These are phyloP conservation scores for Colistium nudipinnis DNA, from an alignment of 2,113 vertebrate species.

Conservation along the genomic window DNA sequence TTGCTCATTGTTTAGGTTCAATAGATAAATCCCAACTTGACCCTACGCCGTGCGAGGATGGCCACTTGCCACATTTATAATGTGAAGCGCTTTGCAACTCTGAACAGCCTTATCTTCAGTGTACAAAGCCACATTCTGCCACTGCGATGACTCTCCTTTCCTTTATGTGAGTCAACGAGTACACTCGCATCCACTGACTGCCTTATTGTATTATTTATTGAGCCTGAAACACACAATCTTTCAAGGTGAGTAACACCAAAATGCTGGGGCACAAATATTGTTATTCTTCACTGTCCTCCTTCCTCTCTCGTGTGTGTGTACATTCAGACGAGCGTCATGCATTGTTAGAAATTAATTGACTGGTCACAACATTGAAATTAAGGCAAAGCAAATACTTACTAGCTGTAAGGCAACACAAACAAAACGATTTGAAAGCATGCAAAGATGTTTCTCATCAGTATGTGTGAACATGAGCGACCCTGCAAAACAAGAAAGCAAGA, in stretches of 20 bases:
- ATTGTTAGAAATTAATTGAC: not conserved
- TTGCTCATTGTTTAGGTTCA: not conserved
- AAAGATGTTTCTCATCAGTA: conserved; percentile 6
- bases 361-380: conserved; percentile 13
- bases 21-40: conserved; percentile 25
- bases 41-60: conserved; percentile 20
- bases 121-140: conserved; percentile 59
- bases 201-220: conserved; percentile 61
- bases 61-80: conserved; percentile 40
- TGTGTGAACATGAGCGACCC: conserved; percentile 6
- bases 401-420: not conserved
- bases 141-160: conserved; percentile 34
- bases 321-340: not conserved
- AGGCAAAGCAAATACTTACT: not conserved
- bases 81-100: conserved; percentile 20
- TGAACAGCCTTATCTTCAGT: conserved; percentile 56
- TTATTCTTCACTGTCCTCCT: conserved; percentile 1
- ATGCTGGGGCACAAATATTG: conserved; percentile 9
- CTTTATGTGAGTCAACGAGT: conserved; percentile 54
- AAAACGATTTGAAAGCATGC: not conserved
- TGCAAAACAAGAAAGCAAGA: conserved; percentile 5
- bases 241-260: conserved; percentile 47
- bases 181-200: conserved; percentile 21
- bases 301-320: not conserved
- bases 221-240: conserved; percentile 29